Evolutionary conservation across 2,888 invertebrate species (phyloP), one percentile per base, ranked within the genome.

Genomic region (Cyclophora punctaria): DNA sequence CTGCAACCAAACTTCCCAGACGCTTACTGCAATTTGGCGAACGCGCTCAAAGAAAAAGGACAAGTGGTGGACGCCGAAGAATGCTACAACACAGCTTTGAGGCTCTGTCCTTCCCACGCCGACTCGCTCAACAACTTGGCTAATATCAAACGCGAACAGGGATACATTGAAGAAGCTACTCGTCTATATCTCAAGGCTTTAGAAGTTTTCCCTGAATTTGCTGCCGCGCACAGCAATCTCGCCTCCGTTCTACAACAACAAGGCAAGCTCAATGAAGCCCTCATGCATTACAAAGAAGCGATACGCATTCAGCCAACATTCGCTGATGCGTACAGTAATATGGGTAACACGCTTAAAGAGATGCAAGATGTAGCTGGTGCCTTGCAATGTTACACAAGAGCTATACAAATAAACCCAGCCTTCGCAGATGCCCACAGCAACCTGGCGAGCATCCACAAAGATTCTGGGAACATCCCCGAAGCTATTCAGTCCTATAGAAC

Each of bases 401-500:
- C 99, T 6, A 99, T 99, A 68, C 98, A 98, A 84, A 99, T 99
- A 61, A 99, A 99, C 84, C 99, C 99, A 2, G 98, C 98, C 2
- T 99, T 99, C 81, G 99, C 99, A 42, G 99, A 99, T 85, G 99
- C 99, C 6, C 99, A 99, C 81, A 98, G 97, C 76, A 99, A 99
- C 82, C 91, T 99, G 67, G 99, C 99, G 43, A 98, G 98, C 66
- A 99, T 99, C 67, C 99, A 99, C 80, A 99, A 99, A 88, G 99
- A 99, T 82, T 97, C 97, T 43, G 99, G 99, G 48, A 98, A 98
- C 85, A 98, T 99, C 76, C 98, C 98, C 4, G 99, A 99, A 88
- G 99, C 99, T 2, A 99, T 99, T 67, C 95, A 96, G 72, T 98
- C 98, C 2, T 99, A 99, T 83, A 92, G 97, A 69, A 99, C 98